Conservation (phyloP, 2,888 invertebrate genomes). For the Nymphalis c-album region DNA sequence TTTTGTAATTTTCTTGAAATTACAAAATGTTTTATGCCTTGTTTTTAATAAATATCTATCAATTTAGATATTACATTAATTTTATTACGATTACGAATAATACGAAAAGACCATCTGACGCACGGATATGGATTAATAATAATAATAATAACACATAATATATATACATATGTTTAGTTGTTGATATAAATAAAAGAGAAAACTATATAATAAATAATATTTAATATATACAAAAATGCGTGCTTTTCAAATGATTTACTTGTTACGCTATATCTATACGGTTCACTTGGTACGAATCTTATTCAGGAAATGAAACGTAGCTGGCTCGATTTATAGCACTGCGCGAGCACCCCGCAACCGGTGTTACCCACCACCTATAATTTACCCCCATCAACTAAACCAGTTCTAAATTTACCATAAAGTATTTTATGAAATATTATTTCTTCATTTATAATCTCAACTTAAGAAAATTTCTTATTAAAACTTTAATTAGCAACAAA, state of each 20-base stretch:
- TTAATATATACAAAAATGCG: constrained; percentile 8
- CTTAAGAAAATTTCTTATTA: not conserved
- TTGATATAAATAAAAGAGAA: too few species aligned
- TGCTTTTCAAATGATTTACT: constrained; percentile 12
- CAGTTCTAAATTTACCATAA: constrained; percentile 40
- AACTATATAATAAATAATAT: not conserved
- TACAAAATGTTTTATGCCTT: not conserved
- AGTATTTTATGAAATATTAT: constrained; percentile 38
- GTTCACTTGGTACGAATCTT: constrained; percentile 64
- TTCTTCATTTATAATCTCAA: constrained; percentile 14
- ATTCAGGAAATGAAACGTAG: constrained; percentile 77
- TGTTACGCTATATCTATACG: constrained; percentile 37
- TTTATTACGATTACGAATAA: too few species aligned
- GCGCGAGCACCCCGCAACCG: constrained; percentile 58
- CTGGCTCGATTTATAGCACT: constrained; percentile 66
- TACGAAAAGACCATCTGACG: too few species aligned
- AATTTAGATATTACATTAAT: not conserved
- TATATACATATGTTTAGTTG: too few species aligned
- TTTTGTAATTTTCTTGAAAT: constrained; percentile 21
- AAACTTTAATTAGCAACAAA: not conserved
- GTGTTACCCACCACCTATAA: constrained; percentile 74
- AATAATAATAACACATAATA: too few species aligned
- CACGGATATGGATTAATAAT: too few species aligned
- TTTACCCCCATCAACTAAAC: constrained; percentile 60
- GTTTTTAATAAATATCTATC: not conserved